Evolutionary conservation across 2,888 invertebrate species (phyloP).

Genomic region (Drosophila borborema): DNA sequence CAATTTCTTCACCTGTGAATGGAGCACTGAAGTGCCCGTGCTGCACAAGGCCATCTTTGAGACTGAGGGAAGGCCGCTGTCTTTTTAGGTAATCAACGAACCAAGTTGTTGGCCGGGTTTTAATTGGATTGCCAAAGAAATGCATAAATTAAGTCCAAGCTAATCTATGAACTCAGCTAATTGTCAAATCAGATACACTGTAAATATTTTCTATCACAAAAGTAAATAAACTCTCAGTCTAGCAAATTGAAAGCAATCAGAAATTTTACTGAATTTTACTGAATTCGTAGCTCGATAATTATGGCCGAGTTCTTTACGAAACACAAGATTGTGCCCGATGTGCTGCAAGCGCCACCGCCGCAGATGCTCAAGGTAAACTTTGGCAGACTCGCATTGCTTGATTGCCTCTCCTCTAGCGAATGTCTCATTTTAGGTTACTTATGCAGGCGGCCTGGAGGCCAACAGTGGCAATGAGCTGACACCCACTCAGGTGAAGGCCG

Average conservation of each 20-base stretch:
- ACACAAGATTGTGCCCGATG: slow-evolving; percentile 54
- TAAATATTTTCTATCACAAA: slow-evolving; percentile 24
- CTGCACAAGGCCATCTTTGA: slow-evolving; percentile 76
- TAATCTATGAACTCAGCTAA: slow-evolving; percentile 25
- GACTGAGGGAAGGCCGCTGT: slow-evolving; percentile 8
- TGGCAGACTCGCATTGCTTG: too few relatives aligned
- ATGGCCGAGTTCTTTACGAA: slow-evolving; percentile 44
- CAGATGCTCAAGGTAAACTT: slow-evolving; percentile 53
- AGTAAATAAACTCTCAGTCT: neutral
- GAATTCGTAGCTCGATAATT: neutral
- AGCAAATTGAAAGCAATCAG: neutral
- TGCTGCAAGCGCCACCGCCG: slow-evolving; percentile 42
- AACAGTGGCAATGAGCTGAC: slow-evolving; percentile 89
- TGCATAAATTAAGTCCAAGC: slow-evolving; percentile 50
- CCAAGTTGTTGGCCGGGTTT: slow-evolving; percentile 39
- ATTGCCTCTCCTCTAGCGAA: neutral
- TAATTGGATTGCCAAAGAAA: slow-evolving; percentile 52
- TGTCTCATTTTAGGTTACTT: slow-evolving; percentile 59
- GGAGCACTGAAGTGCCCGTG: slow-evolving; percentile 83
- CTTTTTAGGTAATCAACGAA: slow-evolving; percentile 11
- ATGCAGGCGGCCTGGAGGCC: slow-evolving; percentile 84
- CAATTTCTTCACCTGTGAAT: slow-evolving; percentile 71
- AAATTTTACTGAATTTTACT: neutral
- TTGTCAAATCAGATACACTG: slow-evolving; percentile 38
- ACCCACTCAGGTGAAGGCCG: slow-evolving; percentile 87